Evolutionary conservation across 2,113 vertebrate genomes (phyloP).

Genomic region (Festucalex cinctus): DNA sequence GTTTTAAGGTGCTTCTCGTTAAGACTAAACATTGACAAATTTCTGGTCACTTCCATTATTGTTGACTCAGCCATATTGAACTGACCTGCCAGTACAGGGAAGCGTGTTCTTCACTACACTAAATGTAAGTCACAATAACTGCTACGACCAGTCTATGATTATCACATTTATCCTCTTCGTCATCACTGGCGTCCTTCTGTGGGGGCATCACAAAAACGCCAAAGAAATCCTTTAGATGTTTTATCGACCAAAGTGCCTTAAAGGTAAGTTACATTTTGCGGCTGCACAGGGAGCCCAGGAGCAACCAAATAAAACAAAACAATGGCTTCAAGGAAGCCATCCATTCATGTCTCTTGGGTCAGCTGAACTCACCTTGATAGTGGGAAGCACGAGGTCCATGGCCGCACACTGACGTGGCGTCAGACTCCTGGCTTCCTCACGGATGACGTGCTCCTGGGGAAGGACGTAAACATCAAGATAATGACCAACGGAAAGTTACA

Average conservation of each 20-base stretch:
- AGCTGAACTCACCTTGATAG: conserved; percentile 83
- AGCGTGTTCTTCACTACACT: too few relatives aligned
- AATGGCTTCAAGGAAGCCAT: background rate
- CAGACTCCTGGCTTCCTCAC: conserved; percentile 89
- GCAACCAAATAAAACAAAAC: background rate
- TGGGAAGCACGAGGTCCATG: conserved; percentile 91
- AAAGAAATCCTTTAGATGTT: background rate
- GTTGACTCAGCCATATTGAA: too few relatives aligned
- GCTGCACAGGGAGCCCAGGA: background rate
- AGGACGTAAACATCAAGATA: background rate
- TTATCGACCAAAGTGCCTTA: background rate
- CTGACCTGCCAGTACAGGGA: too few relatives aligned
- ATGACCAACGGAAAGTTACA: background rate
- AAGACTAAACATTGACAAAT: too few relatives aligned
- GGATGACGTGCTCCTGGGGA: conserved; percentile 86
- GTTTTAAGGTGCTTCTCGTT: too few relatives aligned
- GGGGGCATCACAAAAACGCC: background rate
- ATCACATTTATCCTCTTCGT: too few relatives aligned
- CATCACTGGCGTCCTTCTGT: background rate
- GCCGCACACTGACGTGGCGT: conserved; percentile 86
- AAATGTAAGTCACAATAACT: too few relatives aligned
- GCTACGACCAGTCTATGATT: too few relatives aligned
- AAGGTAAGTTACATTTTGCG: background rate
- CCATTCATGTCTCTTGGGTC: background rate
- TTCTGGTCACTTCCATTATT: too few relatives aligned